Base-by-base conservation (phyloP, 2,113 vertebrate genomes). In the Cynopterus brachyotis region DNA sequence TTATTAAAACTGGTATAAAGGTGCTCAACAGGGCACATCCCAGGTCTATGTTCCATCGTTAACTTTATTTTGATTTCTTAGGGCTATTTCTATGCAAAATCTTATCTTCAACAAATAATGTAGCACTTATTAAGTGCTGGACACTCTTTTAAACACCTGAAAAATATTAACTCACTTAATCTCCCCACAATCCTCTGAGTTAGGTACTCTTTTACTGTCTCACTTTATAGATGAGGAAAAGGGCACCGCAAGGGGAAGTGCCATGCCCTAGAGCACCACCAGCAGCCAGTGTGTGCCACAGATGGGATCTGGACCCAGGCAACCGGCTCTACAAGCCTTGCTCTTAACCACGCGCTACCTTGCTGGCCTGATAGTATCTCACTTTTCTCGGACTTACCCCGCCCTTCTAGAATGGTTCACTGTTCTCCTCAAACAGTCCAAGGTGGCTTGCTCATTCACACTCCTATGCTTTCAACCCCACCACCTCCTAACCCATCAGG, bases 1-100 rank as follows among this genome's bases (percentile, higher is more conserved):
- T n/a, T 15, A n/a, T 42, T 59, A 24, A 5, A 5, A 26, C 19
- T 35, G 45, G 9, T 1, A 7, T 5, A 12, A 0, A 55, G 24
- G 6, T 10, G 3, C 17, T 30, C 0, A 60, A 5, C 76, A 53
- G 17, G 6, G 82, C 1, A 42, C 1, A 10, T 40, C 40, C n/a
- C 17, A 62, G 57, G 17, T 13, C 67, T 53, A 2, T 3, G 11
- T 19, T 67, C 20, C 19, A 37, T 60, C 17, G 75, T 55, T 42
- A 50, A 19, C 45, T 2, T 84, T 69, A 64, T 59, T 86, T 47
- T 92, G 73, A 80, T 20, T 76, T 76, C 45, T 66, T 81, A 37
- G 32, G 9, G 7, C 53, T 30, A 47, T 10, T 59, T 83, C 81
- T 85, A n/a, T 5, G 9, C 32, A 90, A 30, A 84, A 89, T 24